Conservation (phyloP, 2,888 invertebrate genomes). For the Stegophylla sp. region DNA sequence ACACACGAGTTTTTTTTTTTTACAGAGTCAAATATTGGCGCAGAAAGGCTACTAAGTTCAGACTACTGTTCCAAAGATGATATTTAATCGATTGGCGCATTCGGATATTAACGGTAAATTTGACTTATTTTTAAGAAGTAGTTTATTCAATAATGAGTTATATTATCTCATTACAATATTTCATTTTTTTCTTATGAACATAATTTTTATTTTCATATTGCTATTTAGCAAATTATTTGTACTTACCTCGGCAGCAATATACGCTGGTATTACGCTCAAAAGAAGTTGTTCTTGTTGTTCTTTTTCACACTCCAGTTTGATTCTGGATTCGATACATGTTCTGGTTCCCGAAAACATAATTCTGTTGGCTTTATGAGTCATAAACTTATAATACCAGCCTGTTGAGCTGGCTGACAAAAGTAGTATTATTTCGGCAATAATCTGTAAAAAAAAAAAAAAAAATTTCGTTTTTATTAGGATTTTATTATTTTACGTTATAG, state of each 20-base stretch:
- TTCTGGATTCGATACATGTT: conserved; percentile 88
- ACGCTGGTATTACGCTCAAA: conserved; percentile 92
- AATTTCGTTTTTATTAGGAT: no score
- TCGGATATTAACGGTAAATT: no score
- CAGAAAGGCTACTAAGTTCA: no score
- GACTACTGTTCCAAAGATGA: no score
- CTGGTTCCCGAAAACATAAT: conserved; percentile 88
- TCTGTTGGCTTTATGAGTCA: conserved; percentile 85
- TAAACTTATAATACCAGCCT: conserved; percentile 85
- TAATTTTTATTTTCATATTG: no score
- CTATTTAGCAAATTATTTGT: neutral
- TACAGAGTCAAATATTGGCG: no score
- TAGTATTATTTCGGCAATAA: conserved; percentile 78
- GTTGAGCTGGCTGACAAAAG: conserved; percentile 80
- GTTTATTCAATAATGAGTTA: no score
- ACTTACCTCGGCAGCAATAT: conserved; percentile 90
- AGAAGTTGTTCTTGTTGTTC: conserved; percentile 92
- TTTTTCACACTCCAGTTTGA: conserved; percentile 89
- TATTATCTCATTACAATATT: no score
- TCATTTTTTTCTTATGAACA: no score
- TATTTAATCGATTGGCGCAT: no score
- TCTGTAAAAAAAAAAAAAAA: conserved; percentile 67
- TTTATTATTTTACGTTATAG: neutral
- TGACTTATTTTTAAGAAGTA: no score
- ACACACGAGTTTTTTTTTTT: no score